phyloP scores from a whole-genome alignment of 2,113 vertebrate genomes.

The Vulpes vulpes region DNA sequence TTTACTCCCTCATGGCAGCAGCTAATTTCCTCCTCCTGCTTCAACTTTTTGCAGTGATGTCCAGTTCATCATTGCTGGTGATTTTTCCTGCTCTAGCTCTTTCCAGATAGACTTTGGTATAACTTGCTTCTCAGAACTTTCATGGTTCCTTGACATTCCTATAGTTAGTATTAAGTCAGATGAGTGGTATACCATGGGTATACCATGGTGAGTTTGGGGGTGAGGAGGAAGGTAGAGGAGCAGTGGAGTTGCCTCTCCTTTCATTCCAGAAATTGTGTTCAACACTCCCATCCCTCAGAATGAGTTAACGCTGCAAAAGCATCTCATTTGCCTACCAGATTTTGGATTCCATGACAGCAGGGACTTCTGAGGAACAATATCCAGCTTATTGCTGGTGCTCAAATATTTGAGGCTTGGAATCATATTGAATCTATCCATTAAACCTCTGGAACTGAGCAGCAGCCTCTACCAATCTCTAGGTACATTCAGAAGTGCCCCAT shows the following conservation, averaged over 20 bases:
- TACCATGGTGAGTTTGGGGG: neutral
- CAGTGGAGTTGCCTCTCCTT: neutral
- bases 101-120: neutral
- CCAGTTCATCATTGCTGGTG: neutral
- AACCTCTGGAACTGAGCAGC: neutral
- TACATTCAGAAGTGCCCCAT: neutral
- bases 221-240: neutral
- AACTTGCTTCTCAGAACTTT: neutral
- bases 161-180: neutral
- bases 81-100: neutral
- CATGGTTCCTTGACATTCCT: neutral
- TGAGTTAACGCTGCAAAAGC: neutral
- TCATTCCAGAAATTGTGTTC: neutral
- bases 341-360: neutral
- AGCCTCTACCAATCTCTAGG: neutral
- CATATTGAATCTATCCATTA: neutral
- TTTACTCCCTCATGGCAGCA: neutral
- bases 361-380: neutral
- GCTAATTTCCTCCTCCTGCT: neutral
- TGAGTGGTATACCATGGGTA: neutral
- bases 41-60: neutral
- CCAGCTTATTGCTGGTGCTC: neutral
- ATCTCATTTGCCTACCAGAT: neutral
- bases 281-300: neutral
- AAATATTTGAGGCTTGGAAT: neutral